Base-by-base conservation (phyloP, 2,888 invertebrate genomes). In the Cartodere bifasciata region DNA sequence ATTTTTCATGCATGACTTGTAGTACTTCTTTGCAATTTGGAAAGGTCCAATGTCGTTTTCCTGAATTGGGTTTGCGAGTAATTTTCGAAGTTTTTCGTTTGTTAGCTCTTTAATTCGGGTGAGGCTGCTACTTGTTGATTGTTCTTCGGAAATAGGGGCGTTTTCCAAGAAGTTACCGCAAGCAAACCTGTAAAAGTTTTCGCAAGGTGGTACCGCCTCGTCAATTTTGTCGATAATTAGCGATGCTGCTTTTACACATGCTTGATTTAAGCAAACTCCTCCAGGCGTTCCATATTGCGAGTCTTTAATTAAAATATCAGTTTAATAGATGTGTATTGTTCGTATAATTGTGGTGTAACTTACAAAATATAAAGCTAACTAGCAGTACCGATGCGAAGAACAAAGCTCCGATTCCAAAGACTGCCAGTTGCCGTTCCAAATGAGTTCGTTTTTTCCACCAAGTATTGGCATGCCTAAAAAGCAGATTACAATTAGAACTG, bases 1-100 rank as follows among this genome's bases (percentile, higher is more conserved):
- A 3, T 74, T 72, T 52, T 88, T 82, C 72, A 86, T 78, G 60
- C 88, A 88, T 29, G 83, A 73, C 46, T 72, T 70, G 63, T 82
- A 88, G 33, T 87, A 62, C 4, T 72, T 70, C 56, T 84, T 85
- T 14, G 78, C 78, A 37, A 84, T 71, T 30, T 52, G 54, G 41
- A 60, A 61, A 34, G 63, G 58, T 32, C 56, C 54, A 1, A 60
- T 55, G 7, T 60, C 57, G n/a, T 47, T 44, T 11, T 44, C 46
- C 0, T 51, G 44, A 4, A 57, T 52, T 12, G 56, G 53, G 32
- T 58, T 56, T 17, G 52, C 57, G 9, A 64, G 53, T 17, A 76
- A 45, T 6, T 54, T 52, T 38, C 56, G 57, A 13, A 63, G 42
- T 39, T 64, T 62, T 35, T 60, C 57, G 32, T 61, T 58, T 22